Percentiles rank a stretch among this genome's conserved stretches.
These are phyloP conservation scores for Phenacoccus solenopsis DNA, from an alignment of 1,140 invertebrate genomes.

Conservation along the genomic window DNA sequence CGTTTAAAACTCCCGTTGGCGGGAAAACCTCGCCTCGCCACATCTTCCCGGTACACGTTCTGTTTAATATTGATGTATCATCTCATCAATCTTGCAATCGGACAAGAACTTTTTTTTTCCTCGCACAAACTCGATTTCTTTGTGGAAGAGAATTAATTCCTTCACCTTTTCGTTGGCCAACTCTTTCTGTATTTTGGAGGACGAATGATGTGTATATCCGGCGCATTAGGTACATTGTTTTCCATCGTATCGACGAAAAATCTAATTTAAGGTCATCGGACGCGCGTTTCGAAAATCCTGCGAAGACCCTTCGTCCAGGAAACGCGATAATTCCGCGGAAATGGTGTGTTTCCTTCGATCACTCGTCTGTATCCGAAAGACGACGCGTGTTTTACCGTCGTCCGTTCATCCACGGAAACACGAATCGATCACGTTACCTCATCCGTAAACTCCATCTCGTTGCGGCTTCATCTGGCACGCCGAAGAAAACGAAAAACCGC, in stretches of 20 bases:
- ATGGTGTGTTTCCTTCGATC: background rate
- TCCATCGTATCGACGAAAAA: background rate
- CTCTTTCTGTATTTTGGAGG: too few species aligned
- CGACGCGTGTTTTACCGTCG: background rate
- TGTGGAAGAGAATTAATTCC: background rate
- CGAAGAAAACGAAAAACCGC: too few species aligned
- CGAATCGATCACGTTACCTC: background rate
- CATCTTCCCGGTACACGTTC: too few species aligned
- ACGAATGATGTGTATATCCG: too few species aligned
- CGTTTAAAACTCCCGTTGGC: too few species aligned
- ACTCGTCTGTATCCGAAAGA: background rate
- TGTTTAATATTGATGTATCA: background rate
- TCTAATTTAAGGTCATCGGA: background rate
- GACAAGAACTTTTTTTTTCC: background rate
- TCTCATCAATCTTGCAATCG: background rate
- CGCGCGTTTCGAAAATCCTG: background rate
- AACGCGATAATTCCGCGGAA: background rate
- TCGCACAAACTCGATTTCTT: background rate
- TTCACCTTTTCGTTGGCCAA: background rate
- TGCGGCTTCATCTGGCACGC: too few species aligned
- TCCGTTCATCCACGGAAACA: background rate
- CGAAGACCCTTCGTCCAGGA: background rate
- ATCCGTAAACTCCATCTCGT: background rate
- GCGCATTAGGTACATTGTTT: too few species aligned
- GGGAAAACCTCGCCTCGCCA: too few species aligned